Evolutionary conservation across 2,888 invertebrate species (phyloP).

Genomic region (Mythimna ferrago): DNA sequence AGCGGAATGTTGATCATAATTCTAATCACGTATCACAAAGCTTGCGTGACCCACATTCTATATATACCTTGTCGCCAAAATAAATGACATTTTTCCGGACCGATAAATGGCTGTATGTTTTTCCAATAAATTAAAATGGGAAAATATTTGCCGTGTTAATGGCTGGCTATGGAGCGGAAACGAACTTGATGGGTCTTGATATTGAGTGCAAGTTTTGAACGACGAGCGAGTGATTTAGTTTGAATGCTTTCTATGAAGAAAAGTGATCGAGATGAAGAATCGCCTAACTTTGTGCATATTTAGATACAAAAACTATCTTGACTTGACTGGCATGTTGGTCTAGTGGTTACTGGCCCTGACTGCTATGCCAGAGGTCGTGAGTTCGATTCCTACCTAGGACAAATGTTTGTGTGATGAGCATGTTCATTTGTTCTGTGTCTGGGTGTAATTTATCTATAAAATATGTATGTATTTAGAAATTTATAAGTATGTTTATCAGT

Average conservation of each 20-base stretch:
- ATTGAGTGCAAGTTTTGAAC: slow-evolving; percentile 47
- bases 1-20: slow-evolving; percentile 25
- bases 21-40: slow-evolving; percentile 45
- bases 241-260: not conserved
- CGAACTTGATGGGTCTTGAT: slow-evolving; percentile 66
- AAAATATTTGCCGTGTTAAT: slow-evolving; percentile 76
- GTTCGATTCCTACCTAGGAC: no score
- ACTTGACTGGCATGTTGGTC: no score
- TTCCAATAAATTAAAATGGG: slow-evolving; percentile 68
- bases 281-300: no score
- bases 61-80: slow-evolving; percentile 42
- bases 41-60: slow-evolving; percentile 43
- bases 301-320: no score
- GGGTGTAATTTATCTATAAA: no score
- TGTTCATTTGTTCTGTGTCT: no score
- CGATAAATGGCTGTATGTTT: slow-evolving; percentile 30
- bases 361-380: no score
- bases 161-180: slow-evolving; percentile 70
- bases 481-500: no score
- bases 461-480: no score
- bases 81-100: slow-evolving; percentile 37
- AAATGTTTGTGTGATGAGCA: no score
- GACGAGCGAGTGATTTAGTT: not conserved
- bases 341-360: no score
- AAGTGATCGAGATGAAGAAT: not conserved